Percentiles rank a stretch among this genome's conserved stretches.
Conservation (phyloP, 2,888 invertebrate genomes). For the Hypolimnas misippus region DNA sequence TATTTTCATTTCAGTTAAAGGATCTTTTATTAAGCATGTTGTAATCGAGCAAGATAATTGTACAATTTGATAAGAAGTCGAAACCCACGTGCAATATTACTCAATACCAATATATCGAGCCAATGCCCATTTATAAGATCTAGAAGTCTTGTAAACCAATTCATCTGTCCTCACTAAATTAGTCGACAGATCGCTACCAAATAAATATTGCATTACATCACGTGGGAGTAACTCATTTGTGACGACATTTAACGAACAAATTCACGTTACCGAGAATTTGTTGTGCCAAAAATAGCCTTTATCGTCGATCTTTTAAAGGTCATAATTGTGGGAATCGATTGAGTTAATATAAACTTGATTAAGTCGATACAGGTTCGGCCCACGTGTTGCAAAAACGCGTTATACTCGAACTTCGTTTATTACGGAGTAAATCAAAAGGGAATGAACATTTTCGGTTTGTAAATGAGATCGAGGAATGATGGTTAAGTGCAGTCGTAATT, state of each 20-base stretch:
- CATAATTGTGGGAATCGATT: neutral
- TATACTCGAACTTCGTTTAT: conserved; percentile 15
- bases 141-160: conserved; percentile 1
- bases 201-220: conserved; percentile 37
- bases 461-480: conserved; percentile 7
- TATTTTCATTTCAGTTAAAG: no score
- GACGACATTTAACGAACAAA: conserved; percentile 19
- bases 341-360: conserved; percentile 42
- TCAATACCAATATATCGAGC: no score
- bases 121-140: no score
- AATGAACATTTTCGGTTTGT: conserved; percentile 5
- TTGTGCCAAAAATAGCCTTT: neutral
- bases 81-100: no score
- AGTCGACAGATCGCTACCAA: conserved; percentile 5
- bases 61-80: no score
- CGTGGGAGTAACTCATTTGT: conserved; percentile 37
- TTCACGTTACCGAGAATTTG: neutral
- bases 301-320: neutral
- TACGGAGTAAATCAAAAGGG: neutral
- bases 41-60: no score
- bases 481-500: neutral
- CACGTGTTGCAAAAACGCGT: conserved; percentile 50
- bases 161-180: neutral
- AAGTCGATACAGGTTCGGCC: conserved; percentile 58
- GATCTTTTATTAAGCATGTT: no score